Evolutionary conservation across 1,140 invertebrate genomes (phyloP), one percentile per base, ranked within the genome.

Genomic region (Antheraea pernyi): DNA sequence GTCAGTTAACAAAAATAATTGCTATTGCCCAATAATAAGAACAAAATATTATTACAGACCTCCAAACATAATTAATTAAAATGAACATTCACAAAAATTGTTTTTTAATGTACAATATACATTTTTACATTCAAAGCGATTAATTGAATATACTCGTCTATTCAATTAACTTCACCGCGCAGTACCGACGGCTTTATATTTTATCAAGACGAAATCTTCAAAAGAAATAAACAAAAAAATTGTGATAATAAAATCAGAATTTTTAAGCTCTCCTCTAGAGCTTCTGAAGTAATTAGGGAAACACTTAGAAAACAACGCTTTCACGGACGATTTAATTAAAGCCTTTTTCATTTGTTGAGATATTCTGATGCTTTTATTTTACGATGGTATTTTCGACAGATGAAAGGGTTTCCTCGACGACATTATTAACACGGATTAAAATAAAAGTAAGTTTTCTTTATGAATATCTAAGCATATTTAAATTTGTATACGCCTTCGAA

Each of bases 211-310:
- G 10, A 60, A 60, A 18, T 7, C 60, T 36, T 61, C 13, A 8
- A 36, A 61, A 36, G 19, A 61, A 19, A 61, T 30, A 36, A 36
- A 61, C 22, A 61, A 61, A 22, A 61, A 61, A 61, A 19, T 59
- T 11, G 37, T 63, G 39, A 59, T 68, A 68, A 71, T 71, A 46
- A 68, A 71, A 68, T 59, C 13, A 11, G 64, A 65, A 42, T 71
- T 66, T 5, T 60, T 58, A 62, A 53, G 67, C 58, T 37, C 61
- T 64, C 18, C 61, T 64, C 30, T 72, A 59, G 69, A 72, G 71
- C 63, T 66, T 19, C 67, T 61, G 67, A 65, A 66, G 58, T 67
- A 72, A 72, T 72, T 72, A 72, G 58, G 59, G 67, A 68, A 66
- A 65, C 64, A 68, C 59, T 68, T n/a, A 46, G 42, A 72, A 72